Evolutionary conservation across 2,888 invertebrate genomes (phyloP).

Genomic region (Siphonodentalium dalli): DNA sequence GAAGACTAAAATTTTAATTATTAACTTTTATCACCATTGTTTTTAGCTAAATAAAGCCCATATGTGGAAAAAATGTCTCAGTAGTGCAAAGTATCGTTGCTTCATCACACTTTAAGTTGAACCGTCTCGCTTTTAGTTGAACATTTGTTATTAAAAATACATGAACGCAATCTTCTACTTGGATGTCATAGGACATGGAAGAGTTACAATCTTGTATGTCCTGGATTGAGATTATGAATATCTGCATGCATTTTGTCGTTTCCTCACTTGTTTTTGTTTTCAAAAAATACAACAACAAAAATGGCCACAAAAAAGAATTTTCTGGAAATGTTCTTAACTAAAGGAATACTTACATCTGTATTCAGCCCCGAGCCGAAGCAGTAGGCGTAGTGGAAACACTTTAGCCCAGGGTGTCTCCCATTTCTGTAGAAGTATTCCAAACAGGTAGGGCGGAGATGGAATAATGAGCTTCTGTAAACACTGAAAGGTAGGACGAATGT

Average conservation of each 20-base stretch:
- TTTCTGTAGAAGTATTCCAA: constrained; percentile 81
- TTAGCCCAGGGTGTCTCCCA: constrained; percentile 86
- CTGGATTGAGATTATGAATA: neutral
- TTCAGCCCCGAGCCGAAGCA: constrained; percentile 82
- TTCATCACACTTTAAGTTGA: no score
- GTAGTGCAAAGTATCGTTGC: no score
- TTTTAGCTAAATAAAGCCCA: no score
- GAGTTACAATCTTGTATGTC: no score
- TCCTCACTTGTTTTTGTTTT: neutral
- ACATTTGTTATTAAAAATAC: no score
- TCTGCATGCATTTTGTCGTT: no score
- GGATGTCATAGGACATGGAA: no score
- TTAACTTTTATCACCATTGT: no score
- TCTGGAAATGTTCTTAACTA: neutral
- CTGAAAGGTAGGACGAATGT: constrained; percentile 80
- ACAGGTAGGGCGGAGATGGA: constrained; percentile 79
- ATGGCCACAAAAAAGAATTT: neutral
- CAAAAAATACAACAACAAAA: neutral
- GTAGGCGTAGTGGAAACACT: constrained; percentile 75
- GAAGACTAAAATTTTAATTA: no score
- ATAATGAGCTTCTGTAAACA: constrained; percentile 78
- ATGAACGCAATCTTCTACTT: no score
- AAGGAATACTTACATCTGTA: constrained; percentile 73
- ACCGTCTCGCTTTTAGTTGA: no score
- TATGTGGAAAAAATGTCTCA: no score